phyloP scores from a whole-genome alignment of 2,797 vertebrate genomes.

The Smutsia gigantea region DNA sequence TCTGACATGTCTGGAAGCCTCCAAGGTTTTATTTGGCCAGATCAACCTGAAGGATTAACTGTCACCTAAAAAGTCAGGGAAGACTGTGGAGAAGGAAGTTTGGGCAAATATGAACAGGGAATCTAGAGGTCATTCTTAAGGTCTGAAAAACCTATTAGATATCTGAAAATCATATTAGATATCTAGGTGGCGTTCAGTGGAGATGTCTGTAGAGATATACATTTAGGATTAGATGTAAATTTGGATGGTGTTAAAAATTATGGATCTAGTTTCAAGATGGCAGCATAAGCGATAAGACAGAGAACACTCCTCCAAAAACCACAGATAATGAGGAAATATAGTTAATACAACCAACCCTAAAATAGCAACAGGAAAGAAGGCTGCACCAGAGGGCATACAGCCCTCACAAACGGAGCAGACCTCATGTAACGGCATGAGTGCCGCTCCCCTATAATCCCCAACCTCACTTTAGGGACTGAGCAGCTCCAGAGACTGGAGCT shows the following conservation, averaged over 20 bases:
- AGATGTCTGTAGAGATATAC: neutral
- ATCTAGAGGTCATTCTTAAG: neutral
- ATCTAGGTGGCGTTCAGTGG: neutral
- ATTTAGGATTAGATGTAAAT: neutral
- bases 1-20: neutral
- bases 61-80: neutral
- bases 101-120: neutral
- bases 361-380: no score
- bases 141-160: neutral
- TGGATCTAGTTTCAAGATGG: neutral
- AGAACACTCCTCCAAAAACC: no score
- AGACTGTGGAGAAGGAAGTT: neutral
- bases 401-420: no score
- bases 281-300: no score
- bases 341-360: no score
- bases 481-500: no score
- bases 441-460: no score
- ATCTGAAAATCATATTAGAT: neutral
- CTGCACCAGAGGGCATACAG: no score
- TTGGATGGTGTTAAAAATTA: neutral
- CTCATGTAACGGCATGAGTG: no score
- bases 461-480: no score
- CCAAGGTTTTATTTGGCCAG: neutral
- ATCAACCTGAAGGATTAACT: neutral
- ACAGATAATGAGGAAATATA: no score